phyloP scores from a whole-genome alignment of 2,888 invertebrate species.

The Oegoconia quadripuncta region DNA sequence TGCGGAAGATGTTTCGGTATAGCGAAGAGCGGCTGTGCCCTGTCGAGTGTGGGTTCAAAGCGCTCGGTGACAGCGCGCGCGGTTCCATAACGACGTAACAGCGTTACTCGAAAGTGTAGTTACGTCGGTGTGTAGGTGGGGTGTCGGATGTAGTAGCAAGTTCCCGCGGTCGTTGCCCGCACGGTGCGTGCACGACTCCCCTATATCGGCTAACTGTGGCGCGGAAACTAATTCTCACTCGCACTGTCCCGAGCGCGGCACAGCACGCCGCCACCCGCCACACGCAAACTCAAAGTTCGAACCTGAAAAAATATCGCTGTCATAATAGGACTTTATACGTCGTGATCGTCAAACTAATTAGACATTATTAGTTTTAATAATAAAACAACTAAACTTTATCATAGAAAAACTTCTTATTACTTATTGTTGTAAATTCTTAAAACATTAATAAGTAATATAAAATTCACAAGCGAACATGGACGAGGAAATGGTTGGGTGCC shows the following conservation, averaged over 20 bases:
- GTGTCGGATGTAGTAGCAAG: constrained; percentile 73
- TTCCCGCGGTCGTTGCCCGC: constrained; percentile 76
- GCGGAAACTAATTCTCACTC: constrained; percentile 17
- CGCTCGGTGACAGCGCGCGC: constrained; percentile 38
- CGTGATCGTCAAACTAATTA: too few relatives aligned
- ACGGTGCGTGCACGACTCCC: constrained; percentile 58
- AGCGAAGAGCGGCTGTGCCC: constrained; percentile 51
- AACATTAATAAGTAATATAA: constrained; percentile 16
- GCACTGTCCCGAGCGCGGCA: constrained; percentile 2
- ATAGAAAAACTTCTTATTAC: too few relatives aligned
- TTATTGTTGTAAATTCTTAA: too few relatives aligned
- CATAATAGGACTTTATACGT: neutral
- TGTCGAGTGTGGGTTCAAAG: constrained; percentile 59
- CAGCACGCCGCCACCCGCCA: neutral
- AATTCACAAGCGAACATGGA: constrained; percentile 56
- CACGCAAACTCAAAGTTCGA: neutral
- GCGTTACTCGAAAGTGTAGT: constrained; percentile 31
- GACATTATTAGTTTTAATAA: too few relatives aligned
- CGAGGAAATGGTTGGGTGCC: constrained; percentile 67
- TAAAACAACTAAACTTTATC: too few relatives aligned
- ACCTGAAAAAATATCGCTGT: constrained; percentile 9
- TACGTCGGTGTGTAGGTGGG: constrained; percentile 47
- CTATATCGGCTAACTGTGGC: constrained; percentile 67
- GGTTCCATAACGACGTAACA: constrained; percentile 38
- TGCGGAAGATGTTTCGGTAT: constrained; percentile 55